phyloP scores from a whole-genome alignment of 2,888 invertebrate species.

The Aspidiotus rigidus region DNA sequence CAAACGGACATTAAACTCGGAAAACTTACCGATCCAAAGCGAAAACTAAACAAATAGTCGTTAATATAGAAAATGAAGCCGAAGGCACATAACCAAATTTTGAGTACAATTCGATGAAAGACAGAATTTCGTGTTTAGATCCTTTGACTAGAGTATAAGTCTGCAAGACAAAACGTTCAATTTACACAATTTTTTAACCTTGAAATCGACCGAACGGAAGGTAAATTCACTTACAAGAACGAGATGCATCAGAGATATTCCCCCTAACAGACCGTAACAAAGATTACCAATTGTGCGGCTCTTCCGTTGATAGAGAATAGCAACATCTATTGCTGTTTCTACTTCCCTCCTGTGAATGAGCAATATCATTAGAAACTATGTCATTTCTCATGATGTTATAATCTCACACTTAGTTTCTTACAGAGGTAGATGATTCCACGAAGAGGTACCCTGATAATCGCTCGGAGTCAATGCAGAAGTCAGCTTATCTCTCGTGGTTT shows the following conservation, averaged over 20 bases:
- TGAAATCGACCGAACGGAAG: not conserved
- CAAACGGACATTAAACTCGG: too few species aligned
- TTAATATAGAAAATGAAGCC: slow-evolving; percentile 26
- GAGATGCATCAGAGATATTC: slow-evolving; percentile 30
- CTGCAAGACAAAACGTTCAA: not conserved
- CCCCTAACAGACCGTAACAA: slow-evolving; percentile 30
- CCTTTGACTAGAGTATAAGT: slow-evolving; percentile 28
- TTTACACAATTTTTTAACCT: too few species aligned
- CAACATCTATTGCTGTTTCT: slow-evolving; percentile 7
- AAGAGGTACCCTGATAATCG: slow-evolving; percentile 3
- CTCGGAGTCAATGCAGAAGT: not conserved
- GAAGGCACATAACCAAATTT: slow-evolving; percentile 29
- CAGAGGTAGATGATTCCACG: slow-evolving; percentile 20
- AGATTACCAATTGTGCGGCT: slow-evolving; percentile 21
- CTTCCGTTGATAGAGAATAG: slow-evolving; percentile 21
- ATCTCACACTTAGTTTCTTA: not conserved
- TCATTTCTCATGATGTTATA: not conserved
- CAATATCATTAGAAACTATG: not conserved
- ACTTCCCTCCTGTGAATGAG: slow-evolving; percentile 8
- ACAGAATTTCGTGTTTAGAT: slow-evolving; percentile 27
- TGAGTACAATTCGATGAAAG: slow-evolving; percentile 29
- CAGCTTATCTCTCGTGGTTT: slow-evolving; percentile 15
- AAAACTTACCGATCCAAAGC: slow-evolving; percentile 25
- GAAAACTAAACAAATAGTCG: slow-evolving; percentile 27
- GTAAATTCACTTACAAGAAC: slow-evolving; percentile 22